phyloP scores from a whole-genome alignment of 2,888 invertebrate species.

The Allophyes oxyacanthae region DNA sequence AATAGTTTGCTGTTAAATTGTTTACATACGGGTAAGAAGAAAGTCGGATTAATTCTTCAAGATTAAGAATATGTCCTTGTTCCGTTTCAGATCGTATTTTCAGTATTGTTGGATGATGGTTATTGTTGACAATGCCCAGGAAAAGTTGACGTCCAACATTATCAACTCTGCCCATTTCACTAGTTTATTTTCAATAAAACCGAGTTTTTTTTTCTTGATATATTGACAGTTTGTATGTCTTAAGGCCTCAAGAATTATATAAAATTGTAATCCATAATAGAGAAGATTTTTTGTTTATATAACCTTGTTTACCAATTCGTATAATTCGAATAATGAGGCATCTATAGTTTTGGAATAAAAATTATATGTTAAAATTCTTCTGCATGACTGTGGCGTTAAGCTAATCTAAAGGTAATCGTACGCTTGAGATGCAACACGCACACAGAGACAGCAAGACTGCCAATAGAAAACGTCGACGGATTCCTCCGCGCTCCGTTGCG shows the following conservation, averaged over 20 bases:
- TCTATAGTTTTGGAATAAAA: constrained; percentile 24
- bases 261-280: neutral
- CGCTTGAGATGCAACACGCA: too few species aligned
- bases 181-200: constrained; percentile 45
- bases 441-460: too few species aligned
- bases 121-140: neutral
- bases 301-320: too few species aligned
- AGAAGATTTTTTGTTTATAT: too few species aligned
- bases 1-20: constrained; percentile 5
- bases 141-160: constrained; percentile 18
- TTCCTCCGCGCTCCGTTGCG: too few species aligned
- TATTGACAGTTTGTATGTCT: constrained; percentile 46
- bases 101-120: constrained; percentile 1
- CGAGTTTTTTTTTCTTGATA: constrained; percentile 31
- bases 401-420: too few species aligned
- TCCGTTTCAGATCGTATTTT: neutral
- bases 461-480: too few species aligned
- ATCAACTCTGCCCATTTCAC: constrained; percentile 30
- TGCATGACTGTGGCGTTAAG: constrained; percentile 36
- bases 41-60: neutral
- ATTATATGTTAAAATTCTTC: constrained; percentile 24
- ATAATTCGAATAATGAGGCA: too few species aligned
- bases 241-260: constrained; percentile 15
- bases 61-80: neutral
- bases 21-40: constrained; percentile 1